Evolutionary conservation across 2,888 invertebrate species (phyloP), one percentile per base, ranked within the genome.

Genomic region (Gryllus longicercus): DNA sequence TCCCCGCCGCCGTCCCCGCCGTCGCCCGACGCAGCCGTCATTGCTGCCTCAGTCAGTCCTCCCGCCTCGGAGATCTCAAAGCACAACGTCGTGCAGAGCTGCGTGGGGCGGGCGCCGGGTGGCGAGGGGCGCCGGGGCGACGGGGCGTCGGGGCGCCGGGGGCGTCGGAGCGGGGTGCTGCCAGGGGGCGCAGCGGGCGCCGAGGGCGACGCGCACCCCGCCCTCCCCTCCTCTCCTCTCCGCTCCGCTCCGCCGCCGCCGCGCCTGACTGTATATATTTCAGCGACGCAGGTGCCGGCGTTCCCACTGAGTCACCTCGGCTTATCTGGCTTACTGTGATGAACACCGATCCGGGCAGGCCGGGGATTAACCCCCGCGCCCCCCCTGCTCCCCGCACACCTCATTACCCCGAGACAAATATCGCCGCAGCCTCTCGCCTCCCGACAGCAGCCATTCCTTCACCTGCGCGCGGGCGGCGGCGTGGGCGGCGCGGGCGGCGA

Each of bases 241-340:
- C 63, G 0, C 63, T 12, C 14, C 63, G 16, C 63, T 63, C 63
- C 63, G 63, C n/a, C 63, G 63, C 63, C n/a, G 16, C 63, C 4
- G 63, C 63, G 63, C 63, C 16, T 38, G 63, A 63, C 63, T 63
- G 63, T 63, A 63, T 63, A 63, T 63, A 63, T 63, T 63, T 63
- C 63, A 63, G 63, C 63, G 63, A 4, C 63, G 18, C 80, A 80
- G 80, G 80, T 80, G 80, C 21, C 51, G 49, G 18, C 76, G 51
- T 80, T 80, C 78, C 78, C 80, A 80, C 78, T 80, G 80, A 80
- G 80, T 80, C 80, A 80, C 78, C 80, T 78, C 76, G 80, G 80
- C 78, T 80, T 80, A 80, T 80, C 80, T 80, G 80, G 80, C 80
- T 80, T 80, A 80, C 80, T 76, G 80, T 80, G 80, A 80, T 80